Evolutionary conservation across 2,113 vertebrate species (phyloP).

Genomic region (Lonchura striata): DNA sequence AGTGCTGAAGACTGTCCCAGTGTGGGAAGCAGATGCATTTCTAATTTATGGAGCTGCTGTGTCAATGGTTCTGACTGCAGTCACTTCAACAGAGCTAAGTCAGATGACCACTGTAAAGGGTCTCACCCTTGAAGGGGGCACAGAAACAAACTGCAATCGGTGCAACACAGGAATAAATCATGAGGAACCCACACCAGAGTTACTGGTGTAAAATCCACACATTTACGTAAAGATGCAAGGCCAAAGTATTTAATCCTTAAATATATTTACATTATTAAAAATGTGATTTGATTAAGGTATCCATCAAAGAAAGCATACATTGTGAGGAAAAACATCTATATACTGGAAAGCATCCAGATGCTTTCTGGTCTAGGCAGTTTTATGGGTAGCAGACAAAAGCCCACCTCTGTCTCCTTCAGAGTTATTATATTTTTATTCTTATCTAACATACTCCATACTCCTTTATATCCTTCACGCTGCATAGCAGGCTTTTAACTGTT

Average conservation of each 20-base stretch:
- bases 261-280: neutral
- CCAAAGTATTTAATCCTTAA: neutral
- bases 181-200: neutral
- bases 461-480: slow-evolving; percentile 27
- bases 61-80: neutral
- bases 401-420: neutral
- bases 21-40: neutral
- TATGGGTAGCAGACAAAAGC: neutral
- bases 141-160: neutral
- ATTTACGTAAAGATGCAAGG: neutral
- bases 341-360: neutral
- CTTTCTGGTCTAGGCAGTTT: neutral
- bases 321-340: neutral
- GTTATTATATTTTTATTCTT: slow-evolving; percentile 29
- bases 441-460: neutral
- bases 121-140: neutral
- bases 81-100: neutral
- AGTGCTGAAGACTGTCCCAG: neutral
- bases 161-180: neutral
- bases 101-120: neutral
- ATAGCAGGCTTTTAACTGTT: slow-evolving; percentile 45
- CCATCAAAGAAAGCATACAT: neutral
- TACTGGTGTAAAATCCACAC: neutral
- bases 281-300: neutral
- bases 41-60: neutral